Conservation (phyloP, 1,140 invertebrate genomes). For the Papilio polyxenes region DNA sequence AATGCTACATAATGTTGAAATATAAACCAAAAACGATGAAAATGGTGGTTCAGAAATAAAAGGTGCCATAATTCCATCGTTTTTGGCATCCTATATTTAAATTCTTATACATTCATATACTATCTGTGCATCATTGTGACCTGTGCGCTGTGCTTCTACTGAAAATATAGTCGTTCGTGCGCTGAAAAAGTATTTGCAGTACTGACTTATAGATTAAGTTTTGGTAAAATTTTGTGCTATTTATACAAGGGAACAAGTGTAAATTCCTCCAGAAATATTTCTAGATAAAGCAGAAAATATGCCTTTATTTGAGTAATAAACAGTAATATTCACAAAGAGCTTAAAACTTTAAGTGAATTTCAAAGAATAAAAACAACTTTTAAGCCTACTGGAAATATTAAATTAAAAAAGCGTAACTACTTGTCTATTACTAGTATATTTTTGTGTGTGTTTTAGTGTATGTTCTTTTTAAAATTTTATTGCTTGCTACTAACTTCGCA, state of each 20-base stretch:
- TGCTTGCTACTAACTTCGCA: not conserved
- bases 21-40: conserved; percentile 60
- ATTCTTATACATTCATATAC: conserved; percentile 54
- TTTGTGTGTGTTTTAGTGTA: not conserved
- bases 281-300: conserved; percentile 36
- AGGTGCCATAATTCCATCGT: conserved; percentile 51
- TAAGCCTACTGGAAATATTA: not conserved
- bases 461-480: not conserved
- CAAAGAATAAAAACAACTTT: not conserved
- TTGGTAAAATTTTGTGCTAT: conserved; percentile 62
- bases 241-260: conserved; percentile 42
- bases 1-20: conserved; percentile 39
- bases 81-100: conserved; percentile 51
- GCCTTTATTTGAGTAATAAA: not conserved
- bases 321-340: too few relatives aligned
- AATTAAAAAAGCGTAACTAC: not conserved
- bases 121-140: conserved; percentile 60
- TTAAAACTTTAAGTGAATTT: not conserved
- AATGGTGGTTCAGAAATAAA: not conserved
- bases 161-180: conserved; percentile 59
- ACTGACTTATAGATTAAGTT: conserved; percentile 52
- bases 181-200: conserved; percentile 56
- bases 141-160: conserved; percentile 65
- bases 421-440: not conserved
- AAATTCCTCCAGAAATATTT: conserved; percentile 14